A percentile compares a stretch with the other conserved stretches of the same genome.
Evolutionary conservation across 2,113 vertebrate genomes (phyloP).

Genomic region (Vanacampus margaritifer): DNA sequence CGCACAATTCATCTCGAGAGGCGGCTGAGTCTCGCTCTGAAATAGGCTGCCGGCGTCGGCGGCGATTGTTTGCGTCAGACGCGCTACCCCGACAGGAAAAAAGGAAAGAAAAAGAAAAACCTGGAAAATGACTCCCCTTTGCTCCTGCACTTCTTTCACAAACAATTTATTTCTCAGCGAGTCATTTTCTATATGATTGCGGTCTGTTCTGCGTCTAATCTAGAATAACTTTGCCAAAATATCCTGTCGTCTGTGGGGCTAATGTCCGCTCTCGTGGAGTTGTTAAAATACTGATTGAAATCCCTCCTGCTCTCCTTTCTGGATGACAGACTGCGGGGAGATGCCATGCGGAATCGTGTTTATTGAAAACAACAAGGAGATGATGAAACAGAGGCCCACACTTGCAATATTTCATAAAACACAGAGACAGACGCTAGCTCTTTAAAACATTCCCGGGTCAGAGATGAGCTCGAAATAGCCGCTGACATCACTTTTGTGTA

Average conservation of each 20-base stretch:
- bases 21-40: constrained; percentile 32
- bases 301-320: constrained; percentile 24
- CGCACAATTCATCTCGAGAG: constrained; percentile 49
- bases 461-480: constrained; percentile 72
- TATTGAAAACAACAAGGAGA: constrained; percentile 25
- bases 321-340: constrained; percentile 5
- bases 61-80: constrained; percentile 49
- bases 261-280: constrained; percentile 21
- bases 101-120: constrained; percentile 28
- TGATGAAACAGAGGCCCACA: constrained; percentile 24
- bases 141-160: constrained; percentile 57
- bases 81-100: neutral
- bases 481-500: constrained; percentile 76
- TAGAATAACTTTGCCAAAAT: constrained; percentile 21
- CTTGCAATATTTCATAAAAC: neutral
- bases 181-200: constrained; percentile 29
- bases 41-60: constrained; percentile 51
- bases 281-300: constrained; percentile 29
- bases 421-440: constrained; percentile 52
- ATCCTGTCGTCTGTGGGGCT: constrained; percentile 6
- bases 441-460: constrained; percentile 72
- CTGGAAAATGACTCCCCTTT: constrained; percentile 59
- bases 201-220: constrained; percentile 21
- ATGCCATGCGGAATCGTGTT: constrained; percentile 11
- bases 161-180: constrained; percentile 53